Base-by-base conservation (phyloP, 2,797 vertebrate genomes). In the Cossypha caffra region DNA sequence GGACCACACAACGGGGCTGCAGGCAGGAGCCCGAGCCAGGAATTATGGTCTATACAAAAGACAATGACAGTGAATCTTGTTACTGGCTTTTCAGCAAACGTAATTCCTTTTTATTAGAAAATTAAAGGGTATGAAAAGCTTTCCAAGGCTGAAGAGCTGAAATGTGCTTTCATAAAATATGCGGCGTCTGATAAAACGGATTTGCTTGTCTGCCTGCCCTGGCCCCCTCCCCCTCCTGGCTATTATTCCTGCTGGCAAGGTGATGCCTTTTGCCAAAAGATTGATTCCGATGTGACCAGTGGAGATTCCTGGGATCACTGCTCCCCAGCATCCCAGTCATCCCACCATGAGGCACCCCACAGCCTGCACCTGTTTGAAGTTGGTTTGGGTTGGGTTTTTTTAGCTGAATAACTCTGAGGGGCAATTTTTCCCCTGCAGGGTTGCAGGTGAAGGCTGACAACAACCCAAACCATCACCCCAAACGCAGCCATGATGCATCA, bases 51-150 rank as follows among this genome's bases (percentile, higher is more conserved):
- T 93, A 84, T 92, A 91, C 89, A 89, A 96, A 94, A 97, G 97
- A 97, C 95, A 97, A 76, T 95, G 97, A 97, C 97, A 97, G 96
- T 85, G 96, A 97, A 97, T 96, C 97, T 97, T 95, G 97, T 96
- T 96, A 97, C 97, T 96, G 97, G 96, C 95, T 97, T 97, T 97
- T 97, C 96, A 98, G 97, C 96, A 97, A 97, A 97, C 16, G 64
- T 98, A 97, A 98, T 97, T 98, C 97, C 97, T 97, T 98, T 98
- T 98, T 98, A 98, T 98, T 98, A 98, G 97, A 98, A 98, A 98
- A 98, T 98, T 98, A 98, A 98, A 98, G 97, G 97, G 91, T 97
- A 97, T 95, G 97, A 96, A 97, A 95, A 97, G 97, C 97, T 98
- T 98, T 97, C 97, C 97, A 97, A 97, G 97, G 96, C 97, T 94